Evolutionary conservation across 2,888 invertebrate genomes (phyloP).

Genomic region (Chironomus riparius): DNA sequence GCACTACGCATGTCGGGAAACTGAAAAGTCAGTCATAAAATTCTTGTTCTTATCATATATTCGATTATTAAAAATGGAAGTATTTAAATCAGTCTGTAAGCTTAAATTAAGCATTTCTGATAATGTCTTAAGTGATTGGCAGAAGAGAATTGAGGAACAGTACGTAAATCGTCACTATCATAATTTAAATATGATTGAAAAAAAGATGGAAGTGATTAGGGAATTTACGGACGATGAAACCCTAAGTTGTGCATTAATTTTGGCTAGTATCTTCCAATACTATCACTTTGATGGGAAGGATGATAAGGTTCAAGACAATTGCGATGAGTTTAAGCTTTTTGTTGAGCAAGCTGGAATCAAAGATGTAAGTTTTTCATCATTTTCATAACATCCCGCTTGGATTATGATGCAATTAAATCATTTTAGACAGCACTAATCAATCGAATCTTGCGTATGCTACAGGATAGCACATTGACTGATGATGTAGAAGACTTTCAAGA

Average conservation of each 20-base stretch:
- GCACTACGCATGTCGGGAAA: no score
- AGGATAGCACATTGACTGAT: background rate
- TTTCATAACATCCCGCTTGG: background rate
- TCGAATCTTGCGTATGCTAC: constrained; percentile 8
- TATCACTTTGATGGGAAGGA: constrained; percentile 9
- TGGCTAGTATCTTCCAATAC: constrained; percentile 19
- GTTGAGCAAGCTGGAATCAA: constrained; percentile 14
- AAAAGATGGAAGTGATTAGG: constrained; percentile 7
- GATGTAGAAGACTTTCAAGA: background rate
- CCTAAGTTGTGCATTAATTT: background rate
- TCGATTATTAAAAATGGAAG: background rate
- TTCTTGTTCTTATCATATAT: no score
- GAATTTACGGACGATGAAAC: background rate
- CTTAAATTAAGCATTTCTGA: background rate
- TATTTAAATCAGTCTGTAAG: background rate
- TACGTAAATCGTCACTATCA: constrained; percentile 2
- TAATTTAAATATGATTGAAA: constrained; percentile 14
- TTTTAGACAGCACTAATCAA: background rate
- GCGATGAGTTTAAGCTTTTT: constrained; percentile 13
- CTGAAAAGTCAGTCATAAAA: no score
- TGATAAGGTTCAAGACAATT: constrained; percentile 1
- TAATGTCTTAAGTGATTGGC: background rate
- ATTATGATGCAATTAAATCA: background rate
- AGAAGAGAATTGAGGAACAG: background rate
- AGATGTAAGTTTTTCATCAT: constrained; percentile 16